These are phyloP conservation scores for Brachionus calyciflorus DNA, from an alignment of 1,140 invertebrate species.

Conservation along the genomic window DNA sequence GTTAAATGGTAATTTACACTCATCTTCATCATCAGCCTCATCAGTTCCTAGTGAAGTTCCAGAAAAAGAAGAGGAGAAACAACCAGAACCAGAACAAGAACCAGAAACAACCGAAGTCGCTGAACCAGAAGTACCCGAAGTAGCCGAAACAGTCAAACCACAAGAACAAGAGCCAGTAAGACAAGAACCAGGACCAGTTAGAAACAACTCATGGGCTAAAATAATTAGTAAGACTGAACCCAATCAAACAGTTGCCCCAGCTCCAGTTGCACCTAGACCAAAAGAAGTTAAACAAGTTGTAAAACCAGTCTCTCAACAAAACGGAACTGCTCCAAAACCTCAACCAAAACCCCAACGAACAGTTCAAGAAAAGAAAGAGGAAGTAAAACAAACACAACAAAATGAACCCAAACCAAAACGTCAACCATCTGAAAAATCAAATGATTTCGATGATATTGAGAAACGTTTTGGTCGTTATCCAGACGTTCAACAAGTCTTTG, in stretches of 20 bases:
- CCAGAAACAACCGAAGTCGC: too few species aligned
- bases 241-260: not conserved
- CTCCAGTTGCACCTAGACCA: not conserved
- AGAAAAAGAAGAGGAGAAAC: slow-evolving; percentile 6
- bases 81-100: not conserved
- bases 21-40: slow-evolving; percentile 5
- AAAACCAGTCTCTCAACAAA: not conserved
- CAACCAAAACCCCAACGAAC: too few species aligned
- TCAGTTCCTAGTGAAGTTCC: not conserved
- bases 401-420: not conserved
- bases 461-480: slow-evolving; percentile 36
- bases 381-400: not conserved
- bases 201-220: slow-evolving; percentile 39
- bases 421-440: slow-evolving; percentile 10
- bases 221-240: slow-evolving; percentile 1
- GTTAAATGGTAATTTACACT: slow-evolving; percentile 5
- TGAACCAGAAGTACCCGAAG: too few species aligned
- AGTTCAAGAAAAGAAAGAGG: not conserved
- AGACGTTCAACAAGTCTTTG: slow-evolving; percentile 44
- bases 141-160: slow-evolving; percentile 1
- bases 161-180: not conserved
- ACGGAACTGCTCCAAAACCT: not conserved
- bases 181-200: not conserved
- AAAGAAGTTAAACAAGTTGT: slow-evolving; percentile 5
- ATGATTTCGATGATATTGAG: slow-evolving; percentile 23